Base-by-base conservation (phyloP, 2,888 invertebrate genomes). In the Entomobrya multifasciata region DNA sequence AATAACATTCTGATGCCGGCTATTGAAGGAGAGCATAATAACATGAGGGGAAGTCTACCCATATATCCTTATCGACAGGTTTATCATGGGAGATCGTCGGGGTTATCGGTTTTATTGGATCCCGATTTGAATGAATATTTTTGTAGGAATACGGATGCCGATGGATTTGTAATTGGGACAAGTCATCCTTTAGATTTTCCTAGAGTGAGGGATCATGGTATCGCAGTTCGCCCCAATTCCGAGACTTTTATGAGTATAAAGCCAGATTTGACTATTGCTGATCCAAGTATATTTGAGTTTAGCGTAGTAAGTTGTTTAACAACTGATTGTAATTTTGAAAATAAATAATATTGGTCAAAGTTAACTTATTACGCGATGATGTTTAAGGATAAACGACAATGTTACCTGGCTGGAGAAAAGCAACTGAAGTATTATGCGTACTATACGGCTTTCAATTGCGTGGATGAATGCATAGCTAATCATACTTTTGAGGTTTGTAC, bases 41-140 rank as follows among this genome's bases (percentile, higher is more conserved):
- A 8, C 6, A 30, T 6, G 22, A 62, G 49, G 30, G 15, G 22
- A 5, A 5, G 20, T 3, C 27, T 67, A 11, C 77, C 84, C 13
- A 83, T 83, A 47, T 78, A 86, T 22, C 91, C 91, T 0, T 74
- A 85, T 20, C 44, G 90, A 0, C 91, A 91, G 82, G 52, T 78
- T 25, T 77, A 89, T 49, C 83, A 88, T 10, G 91, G 91, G 15
- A 90, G 88, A 80, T 88, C 89, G 0, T 88, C 89, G 15, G 91
- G 91, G 0, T 70, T 91, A 11, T 89, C 89, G 0, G 60, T 91
- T 10, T 84, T 91, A 0, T 65, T 91, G 1, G 87, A 91, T 86
- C 89, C 91, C 0, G 89, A 90, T 83, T 57, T 90, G 17, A 86
- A 89, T 3, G 86, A 90, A 25, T 91, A 91, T 72, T 90, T 88